Evolutionary conservation across 2,888 invertebrate species (phyloP).

Genomic region (Troilus luridus): DNA sequence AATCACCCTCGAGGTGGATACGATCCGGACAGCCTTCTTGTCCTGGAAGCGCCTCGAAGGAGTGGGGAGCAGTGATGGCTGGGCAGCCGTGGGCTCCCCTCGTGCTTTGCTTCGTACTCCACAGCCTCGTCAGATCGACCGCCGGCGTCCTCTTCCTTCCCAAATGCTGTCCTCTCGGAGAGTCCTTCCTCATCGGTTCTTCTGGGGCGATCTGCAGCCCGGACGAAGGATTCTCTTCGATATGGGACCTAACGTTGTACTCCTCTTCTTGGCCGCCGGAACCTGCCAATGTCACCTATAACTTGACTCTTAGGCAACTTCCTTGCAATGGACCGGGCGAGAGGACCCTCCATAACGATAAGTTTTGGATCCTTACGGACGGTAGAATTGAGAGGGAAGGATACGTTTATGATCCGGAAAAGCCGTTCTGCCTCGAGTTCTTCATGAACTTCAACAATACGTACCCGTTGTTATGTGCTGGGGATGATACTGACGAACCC

Average conservation of each 20-base stretch:
- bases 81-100: slow-evolving; percentile 21
- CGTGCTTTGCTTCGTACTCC: not conserved
- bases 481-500: not conserved
- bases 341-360: not conserved
- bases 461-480: not conserved
- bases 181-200: not conserved
- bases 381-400: not conserved
- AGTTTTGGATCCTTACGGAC: not conserved
- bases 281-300: not conserved
- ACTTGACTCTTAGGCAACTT: not conserved
- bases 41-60: not conserved
- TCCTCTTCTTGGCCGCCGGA: not conserved
- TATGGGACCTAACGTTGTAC: not conserved
- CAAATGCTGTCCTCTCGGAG: slow-evolving; percentile 60
- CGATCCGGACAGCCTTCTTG: not conserved
- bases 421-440: slow-evolving; percentile 11
- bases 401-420: not conserved
- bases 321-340: not conserved
- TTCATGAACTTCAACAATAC: not conserved
- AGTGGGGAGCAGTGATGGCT: slow-evolving; percentile 42
- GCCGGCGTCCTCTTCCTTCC: slow-evolving; percentile 20
- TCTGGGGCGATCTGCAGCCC: not conserved
- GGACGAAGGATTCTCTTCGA: not conserved
- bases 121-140: slow-evolving; percentile 34
- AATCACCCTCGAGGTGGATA: not conserved